Percentiles rank a stretch among this genome's conserved stretches.
Evolutionary conservation across 1,140 invertebrate genomes (phyloP).

Genomic region (Apis dorsata): DNA sequence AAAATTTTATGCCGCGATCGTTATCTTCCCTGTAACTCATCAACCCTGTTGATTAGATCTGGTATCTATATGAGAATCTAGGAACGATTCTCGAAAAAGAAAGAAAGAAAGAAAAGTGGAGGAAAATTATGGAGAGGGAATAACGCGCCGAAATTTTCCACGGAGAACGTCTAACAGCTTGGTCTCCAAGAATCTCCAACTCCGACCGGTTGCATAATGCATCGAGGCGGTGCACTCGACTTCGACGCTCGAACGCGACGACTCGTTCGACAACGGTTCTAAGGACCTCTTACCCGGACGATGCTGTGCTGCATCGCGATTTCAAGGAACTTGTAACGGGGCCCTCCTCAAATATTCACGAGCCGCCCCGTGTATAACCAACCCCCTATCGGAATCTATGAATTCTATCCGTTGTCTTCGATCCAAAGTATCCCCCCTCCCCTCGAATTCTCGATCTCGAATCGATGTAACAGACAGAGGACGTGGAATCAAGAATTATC

Average conservation of each 20-base stretch:
- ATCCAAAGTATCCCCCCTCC: too few relatives aligned
- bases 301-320: constrained; percentile 27
- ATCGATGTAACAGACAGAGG: too few relatives aligned
- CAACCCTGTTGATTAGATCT: too few relatives aligned
- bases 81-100: too few relatives aligned
- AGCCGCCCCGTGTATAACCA: background rate
- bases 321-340: constrained; percentile 42
- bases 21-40: too few relatives aligned
- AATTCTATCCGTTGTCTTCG: constrained; percentile 17
- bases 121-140: too few relatives aligned
- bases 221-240: constrained; percentile 41
- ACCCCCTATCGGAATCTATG: constrained; percentile 15
- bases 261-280: constrained; percentile 37
- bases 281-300: constrained; percentile 36
- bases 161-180: background rate
- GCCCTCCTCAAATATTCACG: constrained; percentile 39
- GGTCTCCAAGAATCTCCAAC: constrained; percentile 1
- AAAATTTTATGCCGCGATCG: too few relatives aligned
- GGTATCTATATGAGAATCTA: too few relatives aligned
- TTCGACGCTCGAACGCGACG: constrained; percentile 28
- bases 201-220: constrained; percentile 41
- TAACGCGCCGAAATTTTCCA: background rate
- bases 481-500: background rate
- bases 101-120: background rate
- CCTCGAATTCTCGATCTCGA: background rate